Conservation (phyloP, 2,113 vertebrate genomes). For the Patagioenas fasciata region DNA sequence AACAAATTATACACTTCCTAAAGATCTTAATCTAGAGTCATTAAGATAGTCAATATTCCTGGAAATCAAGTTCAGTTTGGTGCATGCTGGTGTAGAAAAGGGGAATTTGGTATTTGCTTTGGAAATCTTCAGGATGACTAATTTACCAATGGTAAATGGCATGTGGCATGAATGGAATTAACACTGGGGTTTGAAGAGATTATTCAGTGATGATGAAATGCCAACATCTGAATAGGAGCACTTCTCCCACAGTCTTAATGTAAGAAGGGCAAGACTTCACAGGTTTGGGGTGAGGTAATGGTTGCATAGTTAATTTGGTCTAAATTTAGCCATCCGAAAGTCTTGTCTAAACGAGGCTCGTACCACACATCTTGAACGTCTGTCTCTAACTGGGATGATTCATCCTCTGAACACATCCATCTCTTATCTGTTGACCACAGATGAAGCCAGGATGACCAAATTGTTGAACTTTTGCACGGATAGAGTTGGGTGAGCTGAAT, state of each 20-base stretch:
- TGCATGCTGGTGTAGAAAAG: background rate
- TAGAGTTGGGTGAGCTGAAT: background rate
- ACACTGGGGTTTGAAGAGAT: background rate
- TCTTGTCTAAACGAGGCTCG: background rate
- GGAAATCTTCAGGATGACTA: background rate
- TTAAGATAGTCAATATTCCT: background rate
- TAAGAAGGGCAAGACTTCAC: slow-evolving; percentile 35
- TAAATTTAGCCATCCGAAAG: slow-evolving; percentile 45
- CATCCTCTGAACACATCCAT: background rate
- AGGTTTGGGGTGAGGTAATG: slow-evolving; percentile 33
- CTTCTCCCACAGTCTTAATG: background rate
- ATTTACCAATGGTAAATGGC: background rate
- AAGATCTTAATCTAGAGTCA: background rate
- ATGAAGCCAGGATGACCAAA: background rate
- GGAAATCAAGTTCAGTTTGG: background rate
- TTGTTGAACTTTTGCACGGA: background rate
- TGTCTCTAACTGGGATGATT: background rate
- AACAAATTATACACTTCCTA: background rate
- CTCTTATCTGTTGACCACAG: background rate
- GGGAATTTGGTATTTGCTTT: background rate
- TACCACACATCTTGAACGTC: background rate
- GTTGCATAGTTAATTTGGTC: background rate
- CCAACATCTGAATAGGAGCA: background rate
- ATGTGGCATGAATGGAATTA: background rate
- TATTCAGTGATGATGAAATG: slow-evolving; percentile 23